Evolutionary conservation across 2,888 invertebrate species (phyloP), one percentile per base, ranked within the genome.

Genomic region (Cephus pulcher): DNA sequence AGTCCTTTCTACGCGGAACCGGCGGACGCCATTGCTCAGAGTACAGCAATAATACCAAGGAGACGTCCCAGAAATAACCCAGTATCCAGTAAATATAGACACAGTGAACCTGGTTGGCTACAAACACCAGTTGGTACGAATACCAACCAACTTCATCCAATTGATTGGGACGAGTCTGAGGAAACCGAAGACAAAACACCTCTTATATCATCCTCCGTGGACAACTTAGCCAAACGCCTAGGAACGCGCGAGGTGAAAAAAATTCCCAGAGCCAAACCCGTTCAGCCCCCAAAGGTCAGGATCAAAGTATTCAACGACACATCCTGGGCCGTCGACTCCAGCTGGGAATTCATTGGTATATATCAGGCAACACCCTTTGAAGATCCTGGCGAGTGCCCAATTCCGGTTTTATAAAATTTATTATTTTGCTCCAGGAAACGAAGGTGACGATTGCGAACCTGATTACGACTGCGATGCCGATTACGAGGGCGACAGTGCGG

Each of bases 1-100:
- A 97, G 97, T 90, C 97, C 97, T 1, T 97, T 97, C 88, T 97
- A 97, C 89, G 97, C 97, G 3, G 97, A 97, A 91, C 97, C 97
- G 37, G 97, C 97, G 15, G 97, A 97, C 92, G 95, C 97, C 35
- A 93, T 97, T 78, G 94, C 95, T 88, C 94, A 94, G 89, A 84
- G 75, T 33, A 84, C 82, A 30, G 87, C 87, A 4, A 85, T 90
- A 37, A 86, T 87, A 30, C 85, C 90, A 9, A 86, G 90, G 74
- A 87, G 90, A 81, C 85, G 86, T 76, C 85, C 85, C 12, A 89
- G 86, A 71, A 89, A 86, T 77, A 90, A 89, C 82, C 85, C 89
- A 3, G 86, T 88, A 4, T 86, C 88, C 34, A 90, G 87, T 76
- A 90, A 90, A 76, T 91, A 87, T 76, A 87, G 91, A 15, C 91